Evolutionary conservation across 2,797 vertebrate genomes (phyloP), one percentile per base, ranked within the genome.

Genomic region (Notamacropus eugenii): DNA sequence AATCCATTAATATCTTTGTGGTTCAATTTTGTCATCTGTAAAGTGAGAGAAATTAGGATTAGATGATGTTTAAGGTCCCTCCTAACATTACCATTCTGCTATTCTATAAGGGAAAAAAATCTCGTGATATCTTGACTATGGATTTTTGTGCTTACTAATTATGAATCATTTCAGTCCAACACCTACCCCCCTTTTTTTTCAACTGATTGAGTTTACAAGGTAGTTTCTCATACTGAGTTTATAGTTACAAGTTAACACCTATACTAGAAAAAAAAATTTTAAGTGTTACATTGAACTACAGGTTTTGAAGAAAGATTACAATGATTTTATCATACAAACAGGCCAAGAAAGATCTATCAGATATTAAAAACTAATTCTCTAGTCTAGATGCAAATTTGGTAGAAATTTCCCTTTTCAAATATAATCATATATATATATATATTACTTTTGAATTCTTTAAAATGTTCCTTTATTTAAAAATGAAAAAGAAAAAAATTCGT

Each of bases 281-380:
- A 56, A 82, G 93, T 12, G 31, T 52, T 3, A 91, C 54, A 55
- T 34, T 31, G 22, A 91, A 91, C 54, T 4, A 92, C 13, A 57
- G 54, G 34, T 74, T 52, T 52, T 14, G 3, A 91, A 93, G 55
- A 56, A 56, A 14, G 92, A 3, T 74, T 74, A 92, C 90, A 91
- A 92, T 93, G 34, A 56, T 46, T 50, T 93, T 27, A 50, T 2
- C 52, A 54, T 10, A 0, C 24, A 62, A 90, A 59, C 11, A 62
- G 31, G n/a, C 0, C 58, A 59, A 59, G 29, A 59, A 59, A 54
- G 24, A 19, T 58, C 11, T 82, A 16, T 24, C 34, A 24, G 54
- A 90, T 90, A 91, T 94, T 56, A 91, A 93, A 59, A 28, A 82
- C 54, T 92, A 91, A 24, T 95, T n/a, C 58, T 92, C 22, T 92